Base-by-base conservation (phyloP, 1,140 invertebrate genomes). In the Onthophagus taurus region DNA sequence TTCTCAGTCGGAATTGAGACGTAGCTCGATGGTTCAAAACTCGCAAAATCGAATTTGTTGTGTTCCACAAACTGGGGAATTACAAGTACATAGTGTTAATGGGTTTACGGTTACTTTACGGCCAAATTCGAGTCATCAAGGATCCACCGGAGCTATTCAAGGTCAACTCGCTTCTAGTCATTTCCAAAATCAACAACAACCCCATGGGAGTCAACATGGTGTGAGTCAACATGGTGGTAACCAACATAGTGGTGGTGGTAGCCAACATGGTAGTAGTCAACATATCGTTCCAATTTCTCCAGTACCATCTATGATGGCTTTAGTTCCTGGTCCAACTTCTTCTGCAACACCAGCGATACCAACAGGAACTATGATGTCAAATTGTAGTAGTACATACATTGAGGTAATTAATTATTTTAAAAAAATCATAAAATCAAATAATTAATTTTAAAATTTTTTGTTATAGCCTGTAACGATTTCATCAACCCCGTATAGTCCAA, bases 81-180 rank as follows among this genome's bases (percentile, higher is more conserved):
- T 80, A 16, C 78, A 80, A 49, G 74, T 81, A 11, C 76, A 77
- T 0, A 65, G 67, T 2, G 67, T 71, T 0, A 72, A 70, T 11
- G 81, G 82, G 12, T 80, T 81, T 2, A 78, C 83, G 0, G 81
- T 87, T n/a, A n/a, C n/a, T n/a, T n/a, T n/a, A n/a, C n/a, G n/a
- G n/a, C n/a, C n/a, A n/a, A n/a, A n/a, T n/a, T n/a, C n/a, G n/a
- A n/a, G n/a, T n/a, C n/a, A n/a, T n/a, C n/a, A n/a, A n/a, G n/a
- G n/a, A n/a, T n/a, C n/a, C n/a, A n/a, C n/a, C n/a, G n/a, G n/a
- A n/a, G n/a, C 52, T 0, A 50, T 53, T 24, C 47, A 58, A 21
- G 51, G 37, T 18, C 46, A 43, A 53, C 36, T 42, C 45, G 42
- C 56, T 59, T 49, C 55, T 53, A 52, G 53, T 57, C 54, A 59